Evolutionary conservation across 2,888 invertebrate species (phyloP).

Genomic region (Clanis bilineata): DNA sequence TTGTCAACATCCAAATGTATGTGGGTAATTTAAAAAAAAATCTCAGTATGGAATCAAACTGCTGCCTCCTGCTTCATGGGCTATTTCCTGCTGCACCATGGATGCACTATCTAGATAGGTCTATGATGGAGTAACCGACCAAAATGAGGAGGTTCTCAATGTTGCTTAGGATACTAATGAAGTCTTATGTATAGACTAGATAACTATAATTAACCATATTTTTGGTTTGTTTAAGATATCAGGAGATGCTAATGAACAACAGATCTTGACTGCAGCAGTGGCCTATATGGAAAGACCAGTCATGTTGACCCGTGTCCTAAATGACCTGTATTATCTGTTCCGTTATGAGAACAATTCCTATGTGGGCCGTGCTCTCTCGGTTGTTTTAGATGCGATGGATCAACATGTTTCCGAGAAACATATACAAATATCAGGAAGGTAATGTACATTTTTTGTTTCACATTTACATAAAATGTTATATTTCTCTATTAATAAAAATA

Average conservation of each 20-base stretch:
- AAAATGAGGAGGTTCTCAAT: too few species aligned
- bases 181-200: not conserved
- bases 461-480: too few species aligned
- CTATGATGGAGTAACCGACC: too few species aligned
- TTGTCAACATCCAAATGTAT: too few species aligned
- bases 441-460: constrained; percentile 27
- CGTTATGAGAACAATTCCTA: constrained; percentile 91
- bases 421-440: constrained; percentile 96
- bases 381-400: constrained; percentile 95
- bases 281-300: constrained; percentile 93
- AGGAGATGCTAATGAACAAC: constrained; percentile 95
- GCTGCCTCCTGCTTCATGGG: too few species aligned
- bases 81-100: too few species aligned
- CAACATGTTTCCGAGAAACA: constrained; percentile 92
- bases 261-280: constrained; percentile 92
- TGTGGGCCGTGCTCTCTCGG: constrained; percentile 88
- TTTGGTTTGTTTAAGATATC: constrained; percentile 84
- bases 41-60: too few species aligned
- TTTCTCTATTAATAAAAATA: too few species aligned
- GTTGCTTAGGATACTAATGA: too few species aligned
- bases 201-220: not conserved
- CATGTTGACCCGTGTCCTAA: constrained; percentile 91
- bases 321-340: constrained; percentile 94
- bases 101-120: too few species aligned
- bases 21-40: too few species aligned